Conservation (phyloP, 2,888 invertebrate species). For the Plebejus anna region DNA sequence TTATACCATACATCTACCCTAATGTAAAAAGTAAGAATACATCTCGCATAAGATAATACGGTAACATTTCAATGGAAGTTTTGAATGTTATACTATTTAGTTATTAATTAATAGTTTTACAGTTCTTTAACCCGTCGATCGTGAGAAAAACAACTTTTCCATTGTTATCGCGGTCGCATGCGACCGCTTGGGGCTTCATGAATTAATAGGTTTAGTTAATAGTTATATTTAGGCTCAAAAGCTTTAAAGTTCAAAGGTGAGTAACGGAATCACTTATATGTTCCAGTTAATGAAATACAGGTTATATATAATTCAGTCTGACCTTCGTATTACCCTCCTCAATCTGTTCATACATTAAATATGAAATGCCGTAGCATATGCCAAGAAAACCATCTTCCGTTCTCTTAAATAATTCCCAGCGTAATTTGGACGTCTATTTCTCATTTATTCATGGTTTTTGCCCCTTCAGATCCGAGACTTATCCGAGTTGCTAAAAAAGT, state of each 20-base stretch:
- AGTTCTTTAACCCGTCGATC: not conserved
- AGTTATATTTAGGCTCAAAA: not conserved
- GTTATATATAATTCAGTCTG: slow-evolving; percentile 12
- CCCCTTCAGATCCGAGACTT: slow-evolving; percentile 72
- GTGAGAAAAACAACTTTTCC: too few species aligned
- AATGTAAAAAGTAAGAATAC: too few species aligned
- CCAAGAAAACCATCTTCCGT: slow-evolving; percentile 17
- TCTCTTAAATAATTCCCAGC: slow-evolving; percentile 45
- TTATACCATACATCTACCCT: too few species aligned
- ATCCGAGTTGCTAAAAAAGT: slow-evolving; percentile 75
- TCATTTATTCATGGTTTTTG: slow-evolving; percentile 67
- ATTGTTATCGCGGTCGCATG: too few species aligned
- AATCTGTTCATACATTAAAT: slow-evolving; percentile 18
- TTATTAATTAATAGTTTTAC: not conserved
- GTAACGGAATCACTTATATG: not conserved
- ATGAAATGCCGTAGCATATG: slow-evolving; percentile 16
- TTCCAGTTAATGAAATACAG: slow-evolving; percentile 1
- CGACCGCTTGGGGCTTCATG: too few species aligned
- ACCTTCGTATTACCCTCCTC: slow-evolving; percentile 9
- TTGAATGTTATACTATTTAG: not conserved
- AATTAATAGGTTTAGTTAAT: too few species aligned
- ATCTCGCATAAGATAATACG: too few species aligned
- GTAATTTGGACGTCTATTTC: slow-evolving; percentile 64
- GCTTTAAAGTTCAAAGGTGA: not conserved
- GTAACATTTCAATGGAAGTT: too few species aligned